Conservation (phyloP, 2,113 vertebrate species). For the Lamprotornis superbus region DNA sequence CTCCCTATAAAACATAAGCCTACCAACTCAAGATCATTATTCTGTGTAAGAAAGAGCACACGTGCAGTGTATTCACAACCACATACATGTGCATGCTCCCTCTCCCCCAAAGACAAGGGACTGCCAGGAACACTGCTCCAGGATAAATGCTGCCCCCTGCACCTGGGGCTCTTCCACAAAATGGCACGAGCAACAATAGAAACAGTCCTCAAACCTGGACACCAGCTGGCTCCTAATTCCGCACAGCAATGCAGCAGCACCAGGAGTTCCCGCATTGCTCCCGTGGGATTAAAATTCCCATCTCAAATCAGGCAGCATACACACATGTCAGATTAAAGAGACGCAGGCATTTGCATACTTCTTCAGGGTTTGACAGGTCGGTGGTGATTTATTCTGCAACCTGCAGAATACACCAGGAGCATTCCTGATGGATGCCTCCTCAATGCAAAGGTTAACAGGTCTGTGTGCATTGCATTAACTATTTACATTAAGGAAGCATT, state of each 20-base stretch:
- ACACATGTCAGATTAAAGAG: constrained; percentile 11
- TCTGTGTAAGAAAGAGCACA: background rate
- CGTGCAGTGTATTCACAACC: fast-evolving
- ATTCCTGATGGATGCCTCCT: background rate
- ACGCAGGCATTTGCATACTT: background rate
- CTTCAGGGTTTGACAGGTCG: constrained; percentile 1
- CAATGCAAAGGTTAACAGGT: background rate
- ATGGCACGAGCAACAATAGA: background rate
- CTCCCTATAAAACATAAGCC: background rate
- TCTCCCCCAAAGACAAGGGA: background rate
- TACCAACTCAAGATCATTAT: background rate
- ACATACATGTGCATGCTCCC: fast-evolving
- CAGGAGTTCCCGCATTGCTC: background rate
- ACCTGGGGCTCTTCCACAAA: background rate
- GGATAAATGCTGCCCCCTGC: background rate
- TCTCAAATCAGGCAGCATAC: constrained; percentile 14
- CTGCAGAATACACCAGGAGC: background rate
- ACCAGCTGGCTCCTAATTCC: background rate
- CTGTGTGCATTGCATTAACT: background rate
- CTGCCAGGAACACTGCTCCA: background rate
- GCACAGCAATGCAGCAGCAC: fast-evolving
- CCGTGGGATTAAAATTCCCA: background rate
- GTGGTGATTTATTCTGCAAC: constrained; percentile 21
- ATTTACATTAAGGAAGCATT: background rate
- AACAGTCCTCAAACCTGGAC: background rate